A percentile compares a stretch with the other conserved stretches of the same genome.
These are phyloP conservation scores for Mimas tiliae DNA, from an alignment of 2,888 invertebrate species.

Conservation along the genomic window DNA sequence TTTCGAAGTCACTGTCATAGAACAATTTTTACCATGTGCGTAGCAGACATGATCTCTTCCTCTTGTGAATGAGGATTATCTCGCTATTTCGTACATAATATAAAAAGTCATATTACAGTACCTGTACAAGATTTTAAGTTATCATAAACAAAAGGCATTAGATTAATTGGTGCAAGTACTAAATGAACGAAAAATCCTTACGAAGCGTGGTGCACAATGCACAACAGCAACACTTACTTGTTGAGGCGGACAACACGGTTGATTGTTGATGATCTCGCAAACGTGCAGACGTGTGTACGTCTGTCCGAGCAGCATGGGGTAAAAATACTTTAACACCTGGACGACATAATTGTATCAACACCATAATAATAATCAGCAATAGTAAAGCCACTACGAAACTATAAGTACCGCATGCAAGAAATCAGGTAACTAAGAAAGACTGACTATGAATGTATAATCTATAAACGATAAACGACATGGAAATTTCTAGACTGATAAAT, in stretches of 20 bases:
- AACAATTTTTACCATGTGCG: too few species aligned
- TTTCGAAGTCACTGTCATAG: too few species aligned
- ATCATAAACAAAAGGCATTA: background rate
- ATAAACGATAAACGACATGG: too few species aligned
- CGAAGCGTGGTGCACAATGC: conserved; percentile 2
- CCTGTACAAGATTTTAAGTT: background rate
- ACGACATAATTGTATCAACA: conserved; percentile 23
- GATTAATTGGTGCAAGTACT: background rate
- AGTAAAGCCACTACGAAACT: conserved; percentile 3
- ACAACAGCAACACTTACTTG: conserved; percentile 66
- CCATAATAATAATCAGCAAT: conserved; percentile 1
- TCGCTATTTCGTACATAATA: too few species aligned
- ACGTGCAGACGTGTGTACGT: conserved; percentile 96
- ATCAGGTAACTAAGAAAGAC: too few species aligned
- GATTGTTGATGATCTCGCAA: conserved; percentile 93
- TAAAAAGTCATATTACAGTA: background rate
- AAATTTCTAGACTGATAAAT: too few species aligned
- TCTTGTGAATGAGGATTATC: too few species aligned
- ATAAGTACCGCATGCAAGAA: background rate
- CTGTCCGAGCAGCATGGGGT: conserved; percentile 86
- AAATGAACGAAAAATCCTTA: conserved; percentile 17
- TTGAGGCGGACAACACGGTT: conserved; percentile 91
- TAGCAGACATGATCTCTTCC: too few species aligned
- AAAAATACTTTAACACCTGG: conserved; percentile 72
- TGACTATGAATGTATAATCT: background rate